Conservation (phyloP, 2,797 vertebrate genomes). For the Hypotaenidia okinawae region DNA sequence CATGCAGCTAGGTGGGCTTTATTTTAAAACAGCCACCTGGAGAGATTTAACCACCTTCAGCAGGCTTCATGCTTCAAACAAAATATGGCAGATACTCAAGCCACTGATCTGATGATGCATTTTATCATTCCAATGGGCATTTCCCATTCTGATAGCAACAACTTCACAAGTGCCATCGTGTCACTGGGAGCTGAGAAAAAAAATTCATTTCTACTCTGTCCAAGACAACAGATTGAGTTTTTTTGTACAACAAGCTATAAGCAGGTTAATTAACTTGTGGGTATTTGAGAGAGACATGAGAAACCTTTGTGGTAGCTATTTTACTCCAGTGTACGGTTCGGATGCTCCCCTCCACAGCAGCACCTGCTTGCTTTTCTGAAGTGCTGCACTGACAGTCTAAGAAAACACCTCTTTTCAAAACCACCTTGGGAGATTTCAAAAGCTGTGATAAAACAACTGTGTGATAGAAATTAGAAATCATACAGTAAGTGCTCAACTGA, state of each 20-base stretch:
- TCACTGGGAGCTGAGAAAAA: background rate
- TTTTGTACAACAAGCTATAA: background rate
- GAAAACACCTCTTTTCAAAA: slow-evolving; percentile 38
- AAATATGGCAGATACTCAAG: slow-evolving; percentile 31
- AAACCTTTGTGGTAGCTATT: background rate
- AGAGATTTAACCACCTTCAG: slow-evolving; percentile 1
- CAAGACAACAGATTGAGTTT: background rate
- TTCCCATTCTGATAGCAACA: background rate
- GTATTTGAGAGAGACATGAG: slow-evolving; percentile 1
- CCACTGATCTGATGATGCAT: slow-evolving; percentile 10
- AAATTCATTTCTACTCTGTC: slow-evolving; percentile 33
- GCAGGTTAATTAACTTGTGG: slow-evolving; percentile 39
- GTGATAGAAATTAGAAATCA: slow-evolving; percentile 57
- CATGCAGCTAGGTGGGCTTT: background rate
- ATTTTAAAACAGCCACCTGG: slow-evolving; percentile 6
- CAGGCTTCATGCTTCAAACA: slow-evolving; percentile 23
- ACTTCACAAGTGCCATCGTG: background rate
- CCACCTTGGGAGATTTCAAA: slow-evolving; percentile 40
- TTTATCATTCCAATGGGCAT: slow-evolving; percentile 48
- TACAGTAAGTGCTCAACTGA: background rate
- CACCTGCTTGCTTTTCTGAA: slow-evolving; percentile 34
- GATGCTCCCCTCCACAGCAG: background rate
- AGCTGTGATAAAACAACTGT: slow-evolving; percentile 15
- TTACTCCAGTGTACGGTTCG: background rate
- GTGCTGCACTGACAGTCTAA: slow-evolving; percentile 8